phyloP scores from a whole-genome alignment of 2,797 vertebrate species.

The Staurois parvus region DNA sequence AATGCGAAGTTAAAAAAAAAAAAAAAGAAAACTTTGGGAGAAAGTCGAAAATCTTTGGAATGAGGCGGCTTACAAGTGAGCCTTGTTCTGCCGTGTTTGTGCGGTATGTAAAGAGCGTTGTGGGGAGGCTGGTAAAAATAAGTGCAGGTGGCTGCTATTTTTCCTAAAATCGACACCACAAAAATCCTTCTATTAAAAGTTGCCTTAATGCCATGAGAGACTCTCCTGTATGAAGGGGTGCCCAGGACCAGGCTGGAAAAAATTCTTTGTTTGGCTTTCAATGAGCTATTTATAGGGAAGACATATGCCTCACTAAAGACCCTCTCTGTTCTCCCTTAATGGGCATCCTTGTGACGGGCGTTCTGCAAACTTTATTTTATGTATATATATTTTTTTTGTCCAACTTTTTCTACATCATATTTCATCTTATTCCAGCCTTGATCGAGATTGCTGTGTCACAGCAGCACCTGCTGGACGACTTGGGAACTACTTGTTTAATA shows the following conservation, averaged over 20 bases:
- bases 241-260: conserved; percentile 74
- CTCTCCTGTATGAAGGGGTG: conserved; percentile 72
- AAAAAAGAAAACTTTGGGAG: background rate
- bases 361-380: conserved; percentile 72
- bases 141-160: conserved; percentile 74
- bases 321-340: conserved; percentile 76
- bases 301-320: conserved; percentile 71
- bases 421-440: conserved; percentile 30
- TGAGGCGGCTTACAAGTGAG: conserved; percentile 1
- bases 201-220: conserved; percentile 73
- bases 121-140: conserved; percentile 67
- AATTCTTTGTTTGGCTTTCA: conserved; percentile 80
- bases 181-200: conserved; percentile 76
- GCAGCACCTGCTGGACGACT: conserved; percentile 75
- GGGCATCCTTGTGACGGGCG: conserved; percentile 75
- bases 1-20: background rate
- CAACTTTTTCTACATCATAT: conserved; percentile 62
- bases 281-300: conserved; percentile 75
- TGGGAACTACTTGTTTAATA: background rate
- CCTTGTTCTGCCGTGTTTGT: conserved; percentile 48
- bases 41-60: conserved; percentile 3
- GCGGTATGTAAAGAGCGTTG: conserved; percentile 1
- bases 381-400: conserved; percentile 52
- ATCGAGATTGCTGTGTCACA: conserved; percentile 66
- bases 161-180: conserved; percentile 73